Evolutionary conservation across 2,113 vertebrate species (phyloP), one percentile per base, ranked within the genome.

Genomic region (Gadus macrocephalus): DNA sequence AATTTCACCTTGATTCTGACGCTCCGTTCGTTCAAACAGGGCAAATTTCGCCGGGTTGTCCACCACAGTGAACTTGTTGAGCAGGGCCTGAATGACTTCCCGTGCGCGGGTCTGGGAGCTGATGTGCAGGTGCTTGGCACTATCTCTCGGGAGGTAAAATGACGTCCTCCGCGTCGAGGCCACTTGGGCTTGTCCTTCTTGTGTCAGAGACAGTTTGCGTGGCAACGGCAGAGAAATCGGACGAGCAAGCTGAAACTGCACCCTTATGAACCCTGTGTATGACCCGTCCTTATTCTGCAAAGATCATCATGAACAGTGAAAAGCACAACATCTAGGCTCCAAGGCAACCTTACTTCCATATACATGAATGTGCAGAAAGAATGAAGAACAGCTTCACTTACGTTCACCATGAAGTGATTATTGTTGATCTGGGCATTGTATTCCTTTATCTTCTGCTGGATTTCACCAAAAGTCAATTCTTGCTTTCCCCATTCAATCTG

Each of bases 181-280:
- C 31, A 82, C 81, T 7, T 65, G 71, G 59, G 82, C 88, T 25
- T 91, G 86, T 0, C 85, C 82, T 1, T 86, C 84, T 63, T 91
- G 89, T 28, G 88, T 71, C 2, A 88, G 73, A 15, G 91, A 75
- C 1, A 81, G 82, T 67, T 92, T 92, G 81, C 90, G 94, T 75
- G 90, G 86, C 25, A 92, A 90, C 63, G 94, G 95, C 49, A 98
- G 93, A 0, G 97, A 95, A 67, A 99, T 91, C 0, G 97, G 97
- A 1, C 96, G 94, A 2, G 92, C 85, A 67, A 99, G 84, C 85
- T 97, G 95, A 78, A 98, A 93, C 70, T 97, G 95, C 73, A 99
- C 97, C 83, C 95, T 98, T 81, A 99, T 98, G 87, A 99, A 99
- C 53, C 97, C 97, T 0, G 96, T 98, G 87, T 95, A 99, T 20